Evolutionary conservation across 2,888 invertebrate genomes (phyloP), one percentile per base, ranked within the genome.

Genomic region (Tetragnatha montana): DNA sequence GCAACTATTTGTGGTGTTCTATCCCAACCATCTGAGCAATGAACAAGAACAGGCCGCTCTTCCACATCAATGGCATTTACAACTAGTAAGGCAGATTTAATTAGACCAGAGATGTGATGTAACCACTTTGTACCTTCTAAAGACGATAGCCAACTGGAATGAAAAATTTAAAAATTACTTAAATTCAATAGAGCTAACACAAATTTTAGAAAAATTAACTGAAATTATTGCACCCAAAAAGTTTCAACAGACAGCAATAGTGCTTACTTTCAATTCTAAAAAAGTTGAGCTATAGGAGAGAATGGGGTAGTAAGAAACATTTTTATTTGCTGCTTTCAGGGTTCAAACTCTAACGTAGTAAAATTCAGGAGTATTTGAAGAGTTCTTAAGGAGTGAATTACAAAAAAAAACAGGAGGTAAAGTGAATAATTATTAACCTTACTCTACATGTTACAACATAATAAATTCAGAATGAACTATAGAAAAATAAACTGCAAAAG

Each of bases 11-110:
- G 99, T 76, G 99, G 97, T 87, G 99, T 99, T 92, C 99, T 95
- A 94, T 99, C 99, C 99, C 99, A 99, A 78, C 99, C 99, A 94
- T 99, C 99, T 3, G 98, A 98, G 94, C 99, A 99, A 94, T 99
- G 99, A 12, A 99, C 98, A 91, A 99, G 95, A 85, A 98, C 99
- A 8, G 98, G 98, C 81, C 97, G 95, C 21, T 96, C 96, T 90
- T 97, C 96, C 81, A 95, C 95, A 92, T 96, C 96, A 90, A 98
- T 93, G 35, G 93, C 93, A 89, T 93, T 96, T 7, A 96, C 96
- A 68, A 97, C 96, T 10, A 96, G 96, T 92, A 96, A 95, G 22
- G 98, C 96, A 8, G 98, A 96, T 91, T 96, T 96, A 92, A 97
- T 94, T 89, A 98, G 95, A 22, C 96, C 96, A 19, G 97, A 96